phyloP scores from a whole-genome alignment of 2,797 vertebrate species.

The Bovichtus variegatus region DNA sequence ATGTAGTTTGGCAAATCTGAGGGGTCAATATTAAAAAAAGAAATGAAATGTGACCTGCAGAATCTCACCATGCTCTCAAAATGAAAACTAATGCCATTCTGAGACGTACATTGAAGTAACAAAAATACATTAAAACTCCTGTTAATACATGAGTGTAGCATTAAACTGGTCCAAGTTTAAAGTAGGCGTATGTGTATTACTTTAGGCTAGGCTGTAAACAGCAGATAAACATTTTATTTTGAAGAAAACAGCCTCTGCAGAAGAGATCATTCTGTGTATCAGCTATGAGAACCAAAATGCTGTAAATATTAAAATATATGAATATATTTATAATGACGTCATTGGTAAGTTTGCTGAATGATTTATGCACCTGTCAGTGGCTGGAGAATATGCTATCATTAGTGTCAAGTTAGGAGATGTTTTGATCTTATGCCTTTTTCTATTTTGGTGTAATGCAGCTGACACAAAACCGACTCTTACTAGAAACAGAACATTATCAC shows the following conservation, averaged over 20 bases:
- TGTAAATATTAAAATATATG: conserved; percentile 84
- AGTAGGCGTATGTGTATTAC: conserved; percentile 42
- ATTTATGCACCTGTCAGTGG: conserved; percentile 62
- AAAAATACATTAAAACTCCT: conserved; percentile 33
- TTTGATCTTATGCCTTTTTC: conserved; percentile 49
- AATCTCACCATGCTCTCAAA: conserved; percentile 30
- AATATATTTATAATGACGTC: conserved; percentile 86
- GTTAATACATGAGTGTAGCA: conserved; percentile 29
- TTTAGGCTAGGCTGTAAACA: conserved; percentile 30
- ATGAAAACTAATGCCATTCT: conserved; percentile 22
- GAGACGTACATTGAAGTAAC: conserved; percentile 2
- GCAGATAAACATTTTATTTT: conserved; percentile 29
- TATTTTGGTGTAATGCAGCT: conserved; percentile 64
- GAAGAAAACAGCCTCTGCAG: conserved; percentile 49
- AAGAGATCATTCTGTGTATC: conserved; percentile 74
- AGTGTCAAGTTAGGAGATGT: conserved; percentile 55
- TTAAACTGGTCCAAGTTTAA: conserved; percentile 51
- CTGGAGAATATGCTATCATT: conserved; percentile 62
- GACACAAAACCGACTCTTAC: conserved; percentile 48
- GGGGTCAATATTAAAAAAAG: neutral
- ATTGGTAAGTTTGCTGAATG: conserved; percentile 74
- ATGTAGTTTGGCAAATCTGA: conserved; percentile 32
- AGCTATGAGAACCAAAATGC: conserved; percentile 87
- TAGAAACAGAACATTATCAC: conserved; percentile 55
- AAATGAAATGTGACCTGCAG: conserved; percentile 28